Base-by-base conservation (phyloP, 1,140 invertebrate genomes). In the Drosophila orena region DNA sequence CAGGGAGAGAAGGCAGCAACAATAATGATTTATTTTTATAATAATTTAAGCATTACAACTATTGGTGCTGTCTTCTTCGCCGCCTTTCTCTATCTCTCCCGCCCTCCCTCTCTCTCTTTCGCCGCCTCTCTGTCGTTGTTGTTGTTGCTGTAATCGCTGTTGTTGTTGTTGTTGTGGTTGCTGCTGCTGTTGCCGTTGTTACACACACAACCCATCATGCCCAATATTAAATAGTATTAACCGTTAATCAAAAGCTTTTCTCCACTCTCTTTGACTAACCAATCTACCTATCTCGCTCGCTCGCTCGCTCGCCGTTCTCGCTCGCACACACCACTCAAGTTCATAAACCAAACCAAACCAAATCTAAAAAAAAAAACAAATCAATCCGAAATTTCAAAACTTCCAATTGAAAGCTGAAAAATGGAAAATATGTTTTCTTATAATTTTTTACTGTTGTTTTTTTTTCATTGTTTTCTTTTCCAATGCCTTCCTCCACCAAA, bases 381-480 rank as follows among this genome's bases (percentile, higher is more conserved):
- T 47, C 37, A 64, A 59, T 56, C 44, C 44, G n/a, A 59, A 59
- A 64, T 49, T 38, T 80, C 22, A 24, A 17, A 60, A 60, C 58
- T 60, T 65, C 22, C 64, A 27, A 50, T 43, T 22, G 22, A 66
- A 66, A 66, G 49, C 30, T 24, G 27, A 27, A 27, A 68, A 68
- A 47, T 46, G 34, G 46, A 80, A 66, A 81, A 79, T 71, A 57
- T 68, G 52, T 77, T 77, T 75, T 65, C 61, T 79, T 77, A 73
- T 88, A 89, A 84, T 88, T 88, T 88, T 88, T 77, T 84, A 90
- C 84, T 89, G 77, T 89, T 89, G 69, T 90, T 79, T 83, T 81
- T 77, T 89, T 89, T 58, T 50, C 44, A 70, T 79, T 59, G 54
- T 84, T 89, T 89, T 90, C 68, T 84, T 88, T 88, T 88, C 78